phyloP scores from a whole-genome alignment of 2,797 vertebrate species.

The Menidia menidia region DNA sequence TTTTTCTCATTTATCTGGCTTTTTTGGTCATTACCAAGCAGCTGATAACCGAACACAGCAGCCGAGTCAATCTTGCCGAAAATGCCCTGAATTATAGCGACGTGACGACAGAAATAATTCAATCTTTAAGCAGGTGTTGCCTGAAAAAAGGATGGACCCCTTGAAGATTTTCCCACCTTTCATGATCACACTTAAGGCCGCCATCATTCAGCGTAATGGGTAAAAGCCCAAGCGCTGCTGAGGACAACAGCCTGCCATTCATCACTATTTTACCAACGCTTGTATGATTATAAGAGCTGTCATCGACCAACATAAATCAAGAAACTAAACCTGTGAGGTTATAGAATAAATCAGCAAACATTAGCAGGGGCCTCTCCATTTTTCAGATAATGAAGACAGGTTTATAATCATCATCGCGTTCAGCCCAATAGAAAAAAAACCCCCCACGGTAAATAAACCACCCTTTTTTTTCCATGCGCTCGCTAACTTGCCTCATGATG shows the following conservation, averaged over 20 bases:
- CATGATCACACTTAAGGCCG: slow-evolving; percentile 39
- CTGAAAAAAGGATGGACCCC: slow-evolving; percentile 18
- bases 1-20: slow-evolving; percentile 36
- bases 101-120: slow-evolving; percentile 21
- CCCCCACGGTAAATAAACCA: slow-evolving; percentile 66
- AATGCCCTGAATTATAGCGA: slow-evolving; percentile 29
- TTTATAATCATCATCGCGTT: slow-evolving; percentile 77
- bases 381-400: slow-evolving; percentile 78
- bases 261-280: slow-evolving; percentile 81
- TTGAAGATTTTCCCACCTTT: slow-evolving; percentile 22
- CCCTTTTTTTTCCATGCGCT: slow-evolving; percentile 66
- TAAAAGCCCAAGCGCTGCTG: slow-evolving; percentile 59
- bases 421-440: slow-evolving; percentile 63
- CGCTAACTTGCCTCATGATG: slow-evolving; percentile 57
- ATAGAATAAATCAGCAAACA: slow-evolving; percentile 77
- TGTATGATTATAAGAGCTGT: slow-evolving; percentile 73
- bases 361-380: slow-evolving; percentile 71
- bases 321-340: slow-evolving; percentile 60
- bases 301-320: slow-evolving; percentile 73
- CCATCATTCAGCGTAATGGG: slow-evolving; percentile 66
- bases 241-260: slow-evolving; percentile 70
- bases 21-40: slow-evolving; percentile 29
- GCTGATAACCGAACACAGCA: slow-evolving; percentile 24
- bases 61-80: slow-evolving; percentile 20
- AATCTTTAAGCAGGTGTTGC: slow-evolving; percentile 13